Evolutionary conservation across 1,140 invertebrate species (phyloP), one percentile per base, ranked within the genome.

Genomic region (Pachypsylla venusta): DNA sequence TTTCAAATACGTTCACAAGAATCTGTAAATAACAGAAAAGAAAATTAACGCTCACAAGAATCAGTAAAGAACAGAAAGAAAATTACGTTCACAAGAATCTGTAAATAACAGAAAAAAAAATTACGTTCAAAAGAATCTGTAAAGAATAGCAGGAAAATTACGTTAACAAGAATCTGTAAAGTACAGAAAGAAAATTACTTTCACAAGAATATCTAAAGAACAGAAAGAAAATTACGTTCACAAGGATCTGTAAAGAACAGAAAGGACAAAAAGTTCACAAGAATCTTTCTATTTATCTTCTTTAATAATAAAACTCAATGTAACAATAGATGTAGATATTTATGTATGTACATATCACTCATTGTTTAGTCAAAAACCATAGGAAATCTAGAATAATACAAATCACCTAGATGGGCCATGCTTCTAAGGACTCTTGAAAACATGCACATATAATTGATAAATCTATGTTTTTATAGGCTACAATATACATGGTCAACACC

Each of bases 1-100:
- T 48, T 19, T 48, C 42, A 48, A 48, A 48, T 48, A 48, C 42
- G 22, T 48, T 22, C 4, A 48, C 42, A n/a, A 48, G 42, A 48
- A 48, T 48, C 42, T 48, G 42, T 35, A n/a, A n/a, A n/a, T 7
- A n/a, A 35, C 7, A 35, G n/a, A 35, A 10, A 10, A 35, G n/a
- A 10, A 10, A 35, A 10, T 35, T 35, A n/a, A 10, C n/a, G 7
- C 7, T 7, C 7, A 35, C 7, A 35, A n/a, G 7, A 7, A 35
- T 10, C 30, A 35, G 30, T 10, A 35, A 7, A 35, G n/a, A 35
- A 35, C 30, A 7, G 7, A 35, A 35, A 35, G 7, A 7, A 10
- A 35, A 7, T 35, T 35, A 35, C 30, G 30, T 35, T 10, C 30
- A 35, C 7, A 10, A 35, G 30, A 35, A 48, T 48, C 42, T 48